Conservation (phyloP, 1,140 invertebrate species). For the Drosophila asahinai region DNA sequence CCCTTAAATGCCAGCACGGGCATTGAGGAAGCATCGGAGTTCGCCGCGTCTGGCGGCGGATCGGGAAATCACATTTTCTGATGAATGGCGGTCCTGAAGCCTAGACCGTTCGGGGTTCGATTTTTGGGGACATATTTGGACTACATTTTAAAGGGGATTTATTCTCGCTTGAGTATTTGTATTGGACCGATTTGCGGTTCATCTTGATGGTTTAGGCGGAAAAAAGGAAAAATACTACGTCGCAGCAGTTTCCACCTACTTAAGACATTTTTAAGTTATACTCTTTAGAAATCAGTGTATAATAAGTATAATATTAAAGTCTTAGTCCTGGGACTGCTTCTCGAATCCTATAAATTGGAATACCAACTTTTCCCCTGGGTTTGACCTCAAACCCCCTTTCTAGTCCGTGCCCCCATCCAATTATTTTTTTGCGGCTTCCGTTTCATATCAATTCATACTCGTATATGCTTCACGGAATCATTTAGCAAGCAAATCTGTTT, state of each 20-base stretch:
- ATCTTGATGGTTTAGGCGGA: not conserved
- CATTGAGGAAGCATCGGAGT: not conserved
- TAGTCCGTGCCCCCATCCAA: not conserved
- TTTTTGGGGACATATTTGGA: slow-evolving; percentile 10
- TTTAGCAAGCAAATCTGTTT: slow-evolving; percentile 17
- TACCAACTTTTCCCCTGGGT: too few species aligned
- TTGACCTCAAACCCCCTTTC: not conserved
- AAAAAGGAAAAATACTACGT: not conserved
- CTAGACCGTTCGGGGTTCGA: slow-evolving; percentile 3
- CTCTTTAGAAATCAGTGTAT: too few species aligned
- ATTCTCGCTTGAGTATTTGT: slow-evolving; percentile 6
- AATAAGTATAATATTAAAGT: too few species aligned
- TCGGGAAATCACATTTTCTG: slow-evolving; percentile 21
- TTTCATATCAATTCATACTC: slow-evolving; percentile 32
- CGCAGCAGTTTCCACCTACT: too few species aligned
- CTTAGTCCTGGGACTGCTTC: too few species aligned
- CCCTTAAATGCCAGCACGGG: slow-evolving; percentile 21
- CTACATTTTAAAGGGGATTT: slow-evolving; percentile 13
- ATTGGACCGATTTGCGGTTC: slow-evolving; percentile 1
- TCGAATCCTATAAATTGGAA: too few species aligned
- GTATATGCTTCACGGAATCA: slow-evolving; percentile 6
- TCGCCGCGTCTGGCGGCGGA: slow-evolving; percentile 3
- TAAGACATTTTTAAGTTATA: too few species aligned
- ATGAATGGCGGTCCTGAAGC: slow-evolving; percentile 19
- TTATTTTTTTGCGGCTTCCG: slow-evolving; percentile 17